These are phyloP conservation scores for Pipra filicauda DNA, from an alignment of 2,113 vertebrate species.

Conservation along the genomic window DNA sequence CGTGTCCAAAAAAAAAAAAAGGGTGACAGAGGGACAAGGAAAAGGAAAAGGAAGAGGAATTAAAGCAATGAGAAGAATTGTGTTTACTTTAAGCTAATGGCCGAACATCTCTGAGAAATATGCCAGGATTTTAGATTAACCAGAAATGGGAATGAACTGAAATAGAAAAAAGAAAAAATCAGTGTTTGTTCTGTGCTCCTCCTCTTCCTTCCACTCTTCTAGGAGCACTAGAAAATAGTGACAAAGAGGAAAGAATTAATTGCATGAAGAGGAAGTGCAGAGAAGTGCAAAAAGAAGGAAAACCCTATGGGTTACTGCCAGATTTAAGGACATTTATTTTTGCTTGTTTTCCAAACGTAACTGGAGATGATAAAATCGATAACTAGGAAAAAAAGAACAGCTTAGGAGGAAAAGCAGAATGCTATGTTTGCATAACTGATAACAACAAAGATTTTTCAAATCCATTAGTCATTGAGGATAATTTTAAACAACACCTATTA, in stretches of 20 bases:
- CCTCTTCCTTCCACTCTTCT: constrained; percentile 23
- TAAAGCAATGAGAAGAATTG: neutral
- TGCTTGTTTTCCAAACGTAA: neutral
- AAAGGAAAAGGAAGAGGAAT: constrained; percentile 27
- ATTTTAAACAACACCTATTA: neutral
- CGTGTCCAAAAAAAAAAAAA: neutral
- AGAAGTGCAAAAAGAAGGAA: neutral
- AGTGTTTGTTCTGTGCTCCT: neutral
- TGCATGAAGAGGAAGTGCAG: neutral
- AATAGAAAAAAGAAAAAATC: neutral
- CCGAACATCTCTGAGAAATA: neutral
- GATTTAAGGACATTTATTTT: neutral
- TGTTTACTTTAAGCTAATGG: constrained; percentile 13
- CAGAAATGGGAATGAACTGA: neutral
- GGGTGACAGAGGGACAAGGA: neutral
- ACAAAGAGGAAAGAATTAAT: constrained; percentile 24
- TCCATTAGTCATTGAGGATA: neutral
- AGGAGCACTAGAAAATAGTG: neutral
- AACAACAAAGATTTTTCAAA: neutral
- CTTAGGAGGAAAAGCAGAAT: neutral
- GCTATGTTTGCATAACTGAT: neutral
- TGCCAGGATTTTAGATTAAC: neutral
- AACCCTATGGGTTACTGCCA: neutral
- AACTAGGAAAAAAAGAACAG: neutral
- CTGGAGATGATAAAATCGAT: neutral